Base-by-base conservation (phyloP, 2,797 vertebrate genomes). In the Tapera naevia region DNA sequence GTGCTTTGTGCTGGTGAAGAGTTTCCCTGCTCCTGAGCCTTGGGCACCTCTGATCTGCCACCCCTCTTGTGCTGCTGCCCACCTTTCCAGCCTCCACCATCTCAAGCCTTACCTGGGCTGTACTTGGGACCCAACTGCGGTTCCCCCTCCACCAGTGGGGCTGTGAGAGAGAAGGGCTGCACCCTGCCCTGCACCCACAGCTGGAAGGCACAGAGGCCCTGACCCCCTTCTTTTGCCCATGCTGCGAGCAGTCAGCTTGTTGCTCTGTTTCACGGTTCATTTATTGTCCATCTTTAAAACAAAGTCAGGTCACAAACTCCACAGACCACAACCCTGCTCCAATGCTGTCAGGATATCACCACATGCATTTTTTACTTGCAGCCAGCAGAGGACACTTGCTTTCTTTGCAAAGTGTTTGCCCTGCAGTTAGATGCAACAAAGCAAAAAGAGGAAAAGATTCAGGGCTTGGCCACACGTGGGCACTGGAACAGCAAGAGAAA, bases 301-400 rank as follows among this genome's bases (percentile, higher is more conserved):
- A 73, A 21, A 65, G 32, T 32, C 80, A 13, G 64, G 58, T 32
- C 61, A 24, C 53, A 30, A 5, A 5, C 56, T 41, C 4, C 39
- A 9, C 51, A 5, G 61, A 28, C 13, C 45, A 11, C n/a, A 5
- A 28, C 43, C 62, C 57, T 17, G 41, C 35, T 66, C n/a, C 61
- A 22, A 1, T 3, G n/a, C 51, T 27, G 30, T 41, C 62, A 21
- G 24, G 33, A 13, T 12, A 57, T 14, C 48, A 27, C 22, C 24
- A 17, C 43, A 10, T 32, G 91, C 71, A 48, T 33, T 93, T 83
- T 74, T 72, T 19, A 18, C 15, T 16, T 43, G 17, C 5, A 50
- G 79, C 93, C 98, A 97, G 94, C 51, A 97, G 98, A 93, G 94
- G 95, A 95, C 89, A 17, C 95, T 61, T 54, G 90, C 32, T 76